phyloP scores from a whole-genome alignment of 1,140 invertebrate species.

The Tetramorium alpestre region DNA sequence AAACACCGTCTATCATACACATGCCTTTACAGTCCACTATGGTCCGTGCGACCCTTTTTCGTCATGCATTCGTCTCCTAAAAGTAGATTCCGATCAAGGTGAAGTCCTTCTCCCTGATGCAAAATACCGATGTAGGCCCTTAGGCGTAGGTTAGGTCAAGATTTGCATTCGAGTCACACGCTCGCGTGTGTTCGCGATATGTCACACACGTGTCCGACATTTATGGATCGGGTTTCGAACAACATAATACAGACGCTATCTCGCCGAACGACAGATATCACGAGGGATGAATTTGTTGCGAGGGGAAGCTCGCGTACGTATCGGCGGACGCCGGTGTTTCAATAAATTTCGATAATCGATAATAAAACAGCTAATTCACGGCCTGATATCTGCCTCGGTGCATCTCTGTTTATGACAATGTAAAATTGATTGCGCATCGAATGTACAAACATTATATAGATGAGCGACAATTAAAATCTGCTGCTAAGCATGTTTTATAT shows the following conservation, averaged over 20 bases:
- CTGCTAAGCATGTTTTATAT: background rate
- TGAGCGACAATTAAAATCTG: constrained; percentile 7
- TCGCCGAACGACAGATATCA: constrained; percentile 1
- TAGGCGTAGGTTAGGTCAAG: too few relatives aligned
- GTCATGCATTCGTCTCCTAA: constrained; percentile 24
- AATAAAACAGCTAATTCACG: constrained; percentile 30
- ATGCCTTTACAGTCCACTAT: background rate
- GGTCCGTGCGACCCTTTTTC: constrained; percentile 18
- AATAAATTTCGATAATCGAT: constrained; percentile 45
- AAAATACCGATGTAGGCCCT: background rate
- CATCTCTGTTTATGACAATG: constrained; percentile 15
- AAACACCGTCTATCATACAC: constrained; percentile 76
- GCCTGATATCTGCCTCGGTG: background rate
- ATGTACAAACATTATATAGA: background rate
- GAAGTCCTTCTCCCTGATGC: background rate
- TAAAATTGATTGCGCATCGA: constrained; percentile 25
- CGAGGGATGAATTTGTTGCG: constrained; percentile 28
- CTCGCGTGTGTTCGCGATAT: background rate
- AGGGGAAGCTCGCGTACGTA: background rate
- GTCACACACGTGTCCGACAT: constrained; percentile 17
- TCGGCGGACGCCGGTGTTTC: background rate
- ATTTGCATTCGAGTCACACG: background rate
- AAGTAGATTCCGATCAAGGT: constrained; percentile 19
- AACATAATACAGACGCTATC: background rate
- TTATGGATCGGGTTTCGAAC: constrained; percentile 17